Evolutionary conservation across 2,113 vertebrate species (phyloP).

Genomic region (Daboia siamensis): DNA sequence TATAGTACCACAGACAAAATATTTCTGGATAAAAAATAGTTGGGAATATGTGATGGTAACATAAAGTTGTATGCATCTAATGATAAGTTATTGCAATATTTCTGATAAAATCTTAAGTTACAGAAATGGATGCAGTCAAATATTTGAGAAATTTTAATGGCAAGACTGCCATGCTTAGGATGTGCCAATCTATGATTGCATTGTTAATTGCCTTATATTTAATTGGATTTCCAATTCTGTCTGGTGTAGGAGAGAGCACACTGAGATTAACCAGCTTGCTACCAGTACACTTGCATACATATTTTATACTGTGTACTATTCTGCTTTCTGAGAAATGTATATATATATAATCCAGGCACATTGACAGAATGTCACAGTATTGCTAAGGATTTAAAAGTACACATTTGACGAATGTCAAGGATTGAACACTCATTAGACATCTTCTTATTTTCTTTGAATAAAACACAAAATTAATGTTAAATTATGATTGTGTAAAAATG

Average conservation of each 20-base stretch:
- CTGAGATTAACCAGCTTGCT: neutral
- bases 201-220: neutral
- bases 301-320: neutral
- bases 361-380: neutral
- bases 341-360: neutral
- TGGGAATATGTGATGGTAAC: too few relatives aligned
- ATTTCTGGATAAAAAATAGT: too few relatives aligned
- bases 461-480: neutral
- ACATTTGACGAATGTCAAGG: neutral
- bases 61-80: too few relatives aligned
- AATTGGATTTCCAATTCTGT: neutral
- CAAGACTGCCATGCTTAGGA: too few relatives aligned
- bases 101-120: too few relatives aligned
- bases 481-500: neutral
- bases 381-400: neutral
- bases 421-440: too few relatives aligned
- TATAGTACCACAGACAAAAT: too few relatives aligned
- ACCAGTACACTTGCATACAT: neutral
- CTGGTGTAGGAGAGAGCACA: too few relatives aligned
- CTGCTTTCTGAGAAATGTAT: neutral
- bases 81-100: too few relatives aligned
- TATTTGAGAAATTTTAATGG: too few relatives aligned
- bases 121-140: too few relatives aligned
- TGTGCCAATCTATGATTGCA: neutral
- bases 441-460: neutral